A percentile compares a stretch with the other conserved stretches of the same genome.
phyloP scores from a whole-genome alignment of 2,113 vertebrate species.

The Mungos mungo region DNA sequence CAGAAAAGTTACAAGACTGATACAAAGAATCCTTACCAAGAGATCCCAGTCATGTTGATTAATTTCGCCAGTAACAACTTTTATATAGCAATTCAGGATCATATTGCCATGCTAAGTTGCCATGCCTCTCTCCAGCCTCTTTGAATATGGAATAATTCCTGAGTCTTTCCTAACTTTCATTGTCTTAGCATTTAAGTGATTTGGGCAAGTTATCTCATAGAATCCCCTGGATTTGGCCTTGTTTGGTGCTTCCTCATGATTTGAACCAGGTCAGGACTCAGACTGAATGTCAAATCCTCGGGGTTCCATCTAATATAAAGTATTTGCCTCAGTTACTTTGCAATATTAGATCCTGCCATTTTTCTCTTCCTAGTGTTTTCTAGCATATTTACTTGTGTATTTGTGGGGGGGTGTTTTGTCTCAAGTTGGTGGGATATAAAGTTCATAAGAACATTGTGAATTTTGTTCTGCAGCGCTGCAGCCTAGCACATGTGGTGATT shows the following conservation, averaged over 20 bases:
- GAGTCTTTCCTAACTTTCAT: background rate
- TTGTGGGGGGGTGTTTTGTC: background rate
- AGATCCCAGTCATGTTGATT: background rate
- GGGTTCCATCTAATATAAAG: background rate
- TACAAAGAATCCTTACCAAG: background rate
- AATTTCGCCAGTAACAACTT: background rate
- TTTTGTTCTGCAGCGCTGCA: background rate
- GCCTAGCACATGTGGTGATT: background rate
- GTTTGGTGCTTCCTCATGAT: background rate
- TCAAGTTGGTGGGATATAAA: background rate
- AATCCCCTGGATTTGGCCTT: background rate
- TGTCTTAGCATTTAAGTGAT: background rate
- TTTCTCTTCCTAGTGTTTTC: background rate
- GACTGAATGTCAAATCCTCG: background rate
- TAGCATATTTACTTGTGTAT: background rate
- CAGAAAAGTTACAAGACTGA: background rate
- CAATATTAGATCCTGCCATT: background rate
- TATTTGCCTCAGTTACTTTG: background rate
- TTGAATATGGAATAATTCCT: background rate
- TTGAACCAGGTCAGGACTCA: background rate
- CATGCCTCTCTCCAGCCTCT: background rate
- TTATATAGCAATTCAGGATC: background rate
- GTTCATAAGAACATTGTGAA: rapidly evolving
- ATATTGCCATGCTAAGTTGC: background rate
- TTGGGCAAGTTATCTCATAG: background rate